A percentile compares a stretch with the other conserved stretches of the same genome.
Conservation (phyloP, 2,888 invertebrate species). For the Lasioglossum malachurum region DNA sequence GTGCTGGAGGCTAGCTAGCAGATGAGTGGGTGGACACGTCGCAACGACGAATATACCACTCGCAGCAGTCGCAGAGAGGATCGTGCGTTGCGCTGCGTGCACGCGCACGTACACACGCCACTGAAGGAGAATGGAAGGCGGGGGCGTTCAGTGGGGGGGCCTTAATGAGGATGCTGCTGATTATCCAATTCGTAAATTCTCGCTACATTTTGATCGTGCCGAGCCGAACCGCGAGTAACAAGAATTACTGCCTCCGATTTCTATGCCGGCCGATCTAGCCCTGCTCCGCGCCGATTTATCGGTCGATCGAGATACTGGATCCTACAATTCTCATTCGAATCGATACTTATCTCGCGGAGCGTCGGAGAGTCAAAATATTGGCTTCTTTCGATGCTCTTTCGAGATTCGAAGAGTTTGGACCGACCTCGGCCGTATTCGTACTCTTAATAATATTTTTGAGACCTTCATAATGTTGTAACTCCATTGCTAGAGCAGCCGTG, state of each 20-base stretch:
- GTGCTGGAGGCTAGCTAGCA: conserved; percentile 31
- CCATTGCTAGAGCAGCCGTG: background rate
- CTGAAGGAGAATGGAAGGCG: conserved; percentile 80
- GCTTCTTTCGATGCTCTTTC: background rate
- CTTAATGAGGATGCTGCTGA: conserved; percentile 89
- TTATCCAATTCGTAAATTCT: conserved; percentile 88
- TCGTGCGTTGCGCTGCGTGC: conserved; percentile 22
- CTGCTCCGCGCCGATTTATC: conserved; percentile 42
- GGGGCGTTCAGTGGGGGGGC: conserved; percentile 84
- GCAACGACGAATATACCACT: conserved; percentile 29
- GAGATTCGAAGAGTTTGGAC: too few species aligned
- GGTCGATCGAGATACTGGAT: background rate
- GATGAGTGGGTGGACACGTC: conserved; percentile 62
- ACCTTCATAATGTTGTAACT: too few species aligned
- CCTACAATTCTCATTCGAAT: background rate
- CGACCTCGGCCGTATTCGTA: too few species aligned
- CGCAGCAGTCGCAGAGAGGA: background rate
- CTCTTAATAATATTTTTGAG: too few species aligned
- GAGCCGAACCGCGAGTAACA: conserved; percentile 78
- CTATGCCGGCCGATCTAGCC: conserved; percentile 43
- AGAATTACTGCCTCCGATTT: conserved; percentile 71
- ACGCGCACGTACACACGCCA: conserved; percentile 52
- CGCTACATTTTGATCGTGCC: conserved; percentile 84
- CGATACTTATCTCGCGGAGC: background rate
- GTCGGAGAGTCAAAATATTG: background rate